Percentiles rank a stretch among this genome's conserved stretches.
Evolutionary conservation across 2,113 vertebrate genomes (phyloP).

Genomic region (Halcyon senegalensis): DNA sequence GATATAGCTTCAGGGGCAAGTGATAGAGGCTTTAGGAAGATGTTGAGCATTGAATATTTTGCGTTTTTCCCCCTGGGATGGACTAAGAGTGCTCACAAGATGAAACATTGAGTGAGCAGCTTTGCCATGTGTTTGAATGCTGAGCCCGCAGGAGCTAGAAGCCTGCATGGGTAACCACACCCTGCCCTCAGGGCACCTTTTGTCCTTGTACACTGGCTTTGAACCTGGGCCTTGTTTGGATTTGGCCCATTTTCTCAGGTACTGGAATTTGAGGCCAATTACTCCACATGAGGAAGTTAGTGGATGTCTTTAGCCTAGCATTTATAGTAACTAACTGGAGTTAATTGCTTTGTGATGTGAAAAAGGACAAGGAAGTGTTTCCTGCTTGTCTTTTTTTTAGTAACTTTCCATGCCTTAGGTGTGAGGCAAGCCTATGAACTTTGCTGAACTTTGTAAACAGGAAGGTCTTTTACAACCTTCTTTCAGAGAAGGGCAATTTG

Average conservation of each 20-base stretch:
- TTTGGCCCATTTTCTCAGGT: background rate
- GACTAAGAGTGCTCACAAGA: background rate
- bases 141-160: accelerated
- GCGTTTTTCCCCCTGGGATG: background rate
- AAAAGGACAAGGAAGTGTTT: background rate
- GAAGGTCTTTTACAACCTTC: background rate
- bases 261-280: background rate
- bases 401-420: background rate
- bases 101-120: background rate
- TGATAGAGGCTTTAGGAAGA: background rate
- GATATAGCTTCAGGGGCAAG: background rate
- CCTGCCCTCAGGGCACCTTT: background rate
- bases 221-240: background rate
- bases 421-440: constrained; percentile 11
- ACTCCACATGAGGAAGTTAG: background rate
- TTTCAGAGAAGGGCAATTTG: background rate
- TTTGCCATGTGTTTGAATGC: background rate
- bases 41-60: background rate
- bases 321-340: background rate
- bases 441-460: constrained; percentile 18
- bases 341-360: background rate
- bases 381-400: background rate
- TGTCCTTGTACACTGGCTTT: background rate
- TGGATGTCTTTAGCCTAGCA: background rate
- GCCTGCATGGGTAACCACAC: background rate